Base-by-base conservation (phyloP, 2,888 invertebrate species). In the Machimus rusticus region DNA sequence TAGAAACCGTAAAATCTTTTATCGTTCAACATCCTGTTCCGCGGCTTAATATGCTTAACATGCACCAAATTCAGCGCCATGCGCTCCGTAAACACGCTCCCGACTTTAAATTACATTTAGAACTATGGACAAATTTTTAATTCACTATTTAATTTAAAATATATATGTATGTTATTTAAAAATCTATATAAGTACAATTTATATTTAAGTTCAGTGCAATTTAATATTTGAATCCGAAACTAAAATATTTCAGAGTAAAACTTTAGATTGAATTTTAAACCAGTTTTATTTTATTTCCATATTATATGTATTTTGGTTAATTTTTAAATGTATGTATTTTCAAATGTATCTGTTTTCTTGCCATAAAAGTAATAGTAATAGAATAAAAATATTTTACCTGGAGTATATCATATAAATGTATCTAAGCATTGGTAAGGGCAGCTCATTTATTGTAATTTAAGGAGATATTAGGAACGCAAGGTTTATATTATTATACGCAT, bases 1-100 rank as follows among this genome's bases (percentile, higher is more conserved):
- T 79, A 51, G 51, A 79, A 79, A 46, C 79, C 23, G 23, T 79
- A 79, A 79, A 66, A 43, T 28, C 3, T 79, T 79, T 79, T 79
- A 79, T 79, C 79, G 51, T 31, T 79, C 16, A 23, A 31, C 51
- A 14, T 79, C 51, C 79, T 51, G 46, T 51, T 79, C 28, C 5
- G 34, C 23, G 78, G 43, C 31, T 79, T 51, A 23, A 66, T 66
- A 66, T 66, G 66, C 66, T 66, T 66, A 66, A 51, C 51, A 51
- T 51, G 23, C n/a, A 31, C 16, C 79, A 16, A 51, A 14, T 79
- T 51, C n/a, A 66, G 66, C 51, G 28, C 23, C n/a, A 23, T 31
- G 43, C 31, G 46, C 19, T 16, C 16, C 51, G 43, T 79, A 51
- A 79, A 79, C 28, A 34, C 51, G 51, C 31, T 28, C 55, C 34